Base-by-base conservation (phyloP, 2,797 vertebrate genomes). In the Lophius americanus region DNA sequence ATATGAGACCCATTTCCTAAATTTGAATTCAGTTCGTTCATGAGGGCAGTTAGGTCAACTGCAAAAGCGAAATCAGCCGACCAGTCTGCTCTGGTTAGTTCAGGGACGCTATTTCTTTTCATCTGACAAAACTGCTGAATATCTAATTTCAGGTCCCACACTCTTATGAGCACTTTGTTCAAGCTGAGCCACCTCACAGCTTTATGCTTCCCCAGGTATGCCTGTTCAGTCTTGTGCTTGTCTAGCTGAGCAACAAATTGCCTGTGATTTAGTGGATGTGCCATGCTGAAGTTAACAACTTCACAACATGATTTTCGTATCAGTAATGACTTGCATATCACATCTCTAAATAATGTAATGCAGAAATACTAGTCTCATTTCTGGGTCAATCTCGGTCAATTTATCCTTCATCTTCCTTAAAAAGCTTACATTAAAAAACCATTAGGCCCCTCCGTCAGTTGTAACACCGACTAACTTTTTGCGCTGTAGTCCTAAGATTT, bases 1-100 rank as follows among this genome's bases (percentile, higher is more conserved):
- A n/a, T n/a, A n/a, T n/a, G n/a, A n/a, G n/a, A n/a, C n/a, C n/a
- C n/a, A n/a, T n/a, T 51, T 77, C 35, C 72, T 47, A 39, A 68
- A 32, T 44, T 56, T 64, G 36, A 33, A 55, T 55, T 70, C 9
- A 70, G 60, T 50, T 70, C 38, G 14, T 65, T 60, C 67, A 61
- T 60, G 5, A 48, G 44, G 8, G 35, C 9, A 50, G 9, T 39
- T 11, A 38, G 3, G 8, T 43, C 39, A 6, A 56, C 5, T 3
- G 39, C 10, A 7, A 43, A 56, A 11, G 8, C 14, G 0, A 43
- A 32, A 6, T 33, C 54, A 12, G 56, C 33, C 33, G 14, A 1
- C 33, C 43, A 37, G 23, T 13, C 41, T 35, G 10, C 11, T n/a
- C 33, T 23, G 23, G 48, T 32, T 9, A 23, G 14, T 3, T 50